Evolutionary conservation across 2,113 vertebrate genomes (phyloP), one percentile per base, ranked within the genome.

Genomic region (Polypterus bichir): DNA sequence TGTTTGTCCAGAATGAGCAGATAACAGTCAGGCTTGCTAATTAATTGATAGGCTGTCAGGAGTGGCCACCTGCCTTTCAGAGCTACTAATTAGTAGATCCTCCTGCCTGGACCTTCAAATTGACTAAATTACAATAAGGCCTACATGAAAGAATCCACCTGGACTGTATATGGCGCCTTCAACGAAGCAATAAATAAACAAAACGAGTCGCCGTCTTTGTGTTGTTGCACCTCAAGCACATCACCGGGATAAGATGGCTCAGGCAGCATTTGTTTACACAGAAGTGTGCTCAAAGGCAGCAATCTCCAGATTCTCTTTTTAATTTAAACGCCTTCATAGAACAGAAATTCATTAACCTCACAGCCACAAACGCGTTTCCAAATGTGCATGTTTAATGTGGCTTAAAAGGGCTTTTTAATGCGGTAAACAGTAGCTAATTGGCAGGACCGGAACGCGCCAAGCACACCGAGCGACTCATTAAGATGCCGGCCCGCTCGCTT

Each of bases 341-440:
- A 67, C 76, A 75, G 83, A 82, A 83, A 80, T 79, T 85, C 79
- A 85, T 87, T 87, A 85, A 86, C 82, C 81, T 74, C 76, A 59
- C 63, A 80, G 80, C 72, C 79, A 75, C 74, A 63, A 74, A 77
- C 73, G 69, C 72, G 70, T 66, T 77, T 79, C 69, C 76, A 85
- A 79, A 84, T 76, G 77, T 73, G 75, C 74, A 73, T 79, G 82
- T 77, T 80, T 86, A 86, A 87, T 86, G 80, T 82, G 77, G 78
- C 80, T 84, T 78, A 83, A 86, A 86, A 77, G 73, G 74, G 73
- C 76, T 77, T 81, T 80, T 84, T 77, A 81, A 79, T 61, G 72
- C 71, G 68, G 76, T 78, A 82, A 84, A 85, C 78, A 75, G 67
- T 64, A 73, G 71, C 76, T 81, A 71, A 75, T 78, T 72, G 77